Base-by-base conservation (phyloP, 1,140 invertebrate species). In the Euura saliciscinereae region DNA sequence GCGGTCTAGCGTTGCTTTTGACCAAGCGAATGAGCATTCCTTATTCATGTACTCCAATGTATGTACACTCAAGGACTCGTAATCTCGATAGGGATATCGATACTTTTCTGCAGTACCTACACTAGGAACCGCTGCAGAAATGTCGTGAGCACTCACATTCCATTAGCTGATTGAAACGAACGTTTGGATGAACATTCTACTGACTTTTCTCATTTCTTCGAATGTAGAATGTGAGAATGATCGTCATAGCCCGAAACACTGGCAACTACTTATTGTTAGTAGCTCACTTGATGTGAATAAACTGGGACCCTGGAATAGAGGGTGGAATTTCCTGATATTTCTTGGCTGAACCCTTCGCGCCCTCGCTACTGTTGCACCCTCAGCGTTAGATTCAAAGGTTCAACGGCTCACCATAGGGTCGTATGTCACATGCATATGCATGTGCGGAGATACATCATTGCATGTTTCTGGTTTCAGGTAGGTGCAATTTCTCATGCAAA, bases 321-420 rank as follows among this genome's bases (percentile, higher is more conserved):
- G 51, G 51, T 59, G 51, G 8, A 59, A 59, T 59, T 59, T 59
- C 13, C 51, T 59, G 51, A 59, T 59, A 59, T 59, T 59, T 59
- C 51, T 59, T 59, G 51, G 51, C 28, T 28, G 28, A 28, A 28
- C 28, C 28, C 28, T 28, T 28, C 28, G 28, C 13, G 51, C 51
- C 13, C 13, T 59, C 51, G 51, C 3, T 8, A 59, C 13, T 8
- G 51, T n/a, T 8, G 51, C 51, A 59, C 51, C 51, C 3, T 6
- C 51, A 59, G 8, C 6, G 51, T 59, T n/a, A n/a, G 51, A 59
- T 59, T 59, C 51, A 59, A 59, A n/a, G 51, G 51, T 59, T 59
- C 51, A 59, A 59, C 51, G 51, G 6, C 51, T 59, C 51, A n/a
- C 51, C 13, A 59, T 8, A 59, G 51, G 10, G 10, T n/a, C 51